These are phyloP conservation scores for Boloria euphrosyne DNA, from an alignment of 2,888 invertebrate genomes.

Conservation along the genomic window DNA sequence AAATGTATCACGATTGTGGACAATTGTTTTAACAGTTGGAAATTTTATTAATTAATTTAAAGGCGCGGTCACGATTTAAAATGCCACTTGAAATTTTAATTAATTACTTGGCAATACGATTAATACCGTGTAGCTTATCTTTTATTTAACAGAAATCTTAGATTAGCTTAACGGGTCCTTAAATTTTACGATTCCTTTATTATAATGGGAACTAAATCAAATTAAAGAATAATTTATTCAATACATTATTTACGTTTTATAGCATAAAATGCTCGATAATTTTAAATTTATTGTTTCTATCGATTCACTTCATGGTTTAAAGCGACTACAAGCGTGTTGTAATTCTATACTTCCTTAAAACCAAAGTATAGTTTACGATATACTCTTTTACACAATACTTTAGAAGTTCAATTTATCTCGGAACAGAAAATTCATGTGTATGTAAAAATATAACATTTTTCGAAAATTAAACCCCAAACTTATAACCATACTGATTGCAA, in stretches of 20 bases:
- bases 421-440: neutral
- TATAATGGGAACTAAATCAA: slow-evolving; percentile 31
- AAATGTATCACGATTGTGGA: slow-evolving; percentile 45
- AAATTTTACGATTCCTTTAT: slow-evolving; percentile 36
- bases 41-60: slow-evolving; percentile 47
- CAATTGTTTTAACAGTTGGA: slow-evolving; percentile 46
- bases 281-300: no score
- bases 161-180: slow-evolving; percentile 28
- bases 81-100: slow-evolving; percentile 40
- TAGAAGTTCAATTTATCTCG: neutral
- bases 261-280: no score
- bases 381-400: no score
- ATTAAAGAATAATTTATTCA: neutral
- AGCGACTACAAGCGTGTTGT: no score
- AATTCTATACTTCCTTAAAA: no score
- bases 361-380: no score
- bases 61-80: slow-evolving; percentile 43
- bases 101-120: slow-evolving; percentile 37
- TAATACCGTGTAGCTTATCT: slow-evolving; percentile 39
- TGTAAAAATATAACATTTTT: neutral
- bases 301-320: no score
- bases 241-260: neutral
- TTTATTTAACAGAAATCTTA: slow-evolving; percentile 41
- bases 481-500: neutral
- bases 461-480: neutral